A percentile compares a stretch with the other conserved stretches of the same genome.
These are phyloP conservation scores for Zaprionus vittiger DNA, from an alignment of 1,140 invertebrate species.

Conservation along the genomic window DNA sequence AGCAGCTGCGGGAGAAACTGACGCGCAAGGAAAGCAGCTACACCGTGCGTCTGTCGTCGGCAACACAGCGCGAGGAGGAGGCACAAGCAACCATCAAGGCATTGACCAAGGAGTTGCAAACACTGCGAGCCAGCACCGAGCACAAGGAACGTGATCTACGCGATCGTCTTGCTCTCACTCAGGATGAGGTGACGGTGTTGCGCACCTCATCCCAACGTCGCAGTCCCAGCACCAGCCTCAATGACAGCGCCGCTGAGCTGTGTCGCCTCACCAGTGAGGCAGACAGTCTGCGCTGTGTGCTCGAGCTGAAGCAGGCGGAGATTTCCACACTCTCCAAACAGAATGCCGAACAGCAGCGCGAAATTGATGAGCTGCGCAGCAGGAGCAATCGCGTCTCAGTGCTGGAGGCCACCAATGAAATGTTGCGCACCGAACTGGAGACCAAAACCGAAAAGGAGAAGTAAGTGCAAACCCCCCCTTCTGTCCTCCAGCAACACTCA, in stretches of 20 bases:
- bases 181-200: slow-evolving; percentile 81
- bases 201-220: slow-evolving; percentile 58
- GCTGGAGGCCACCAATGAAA: slow-evolving; percentile 88
- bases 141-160: slow-evolving; percentile 68
- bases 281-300: slow-evolving; percentile 90
- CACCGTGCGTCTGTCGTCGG: slow-evolving; percentile 55
- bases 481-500: background rate
- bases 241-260: slow-evolving; percentile 60
- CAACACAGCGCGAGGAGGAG: slow-evolving; percentile 72
- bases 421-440: slow-evolving; percentile 88
- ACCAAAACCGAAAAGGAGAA: slow-evolving; percentile 86
- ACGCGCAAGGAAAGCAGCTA: slow-evolving; percentile 58
- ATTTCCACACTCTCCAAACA: slow-evolving; percentile 88
- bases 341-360: slow-evolving; percentile 86
- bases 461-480: slow-evolving; percentile 81
- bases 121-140: slow-evolving; percentile 55
- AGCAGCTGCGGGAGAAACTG: slow-evolving; percentile 71
- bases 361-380: slow-evolving; percentile 86
- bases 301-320: slow-evolving; percentile 91
- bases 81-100: slow-evolving; percentile 64
- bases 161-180: slow-evolving; percentile 69
- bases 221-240: slow-evolving; percentile 50
- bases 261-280: slow-evolving; percentile 87
- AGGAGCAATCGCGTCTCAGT: slow-evolving; percentile 86
- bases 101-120: slow-evolving; percentile 68